phyloP scores from a whole-genome alignment of 2,113 vertebrate genomes.

The Periophthalmus modestus region DNA sequence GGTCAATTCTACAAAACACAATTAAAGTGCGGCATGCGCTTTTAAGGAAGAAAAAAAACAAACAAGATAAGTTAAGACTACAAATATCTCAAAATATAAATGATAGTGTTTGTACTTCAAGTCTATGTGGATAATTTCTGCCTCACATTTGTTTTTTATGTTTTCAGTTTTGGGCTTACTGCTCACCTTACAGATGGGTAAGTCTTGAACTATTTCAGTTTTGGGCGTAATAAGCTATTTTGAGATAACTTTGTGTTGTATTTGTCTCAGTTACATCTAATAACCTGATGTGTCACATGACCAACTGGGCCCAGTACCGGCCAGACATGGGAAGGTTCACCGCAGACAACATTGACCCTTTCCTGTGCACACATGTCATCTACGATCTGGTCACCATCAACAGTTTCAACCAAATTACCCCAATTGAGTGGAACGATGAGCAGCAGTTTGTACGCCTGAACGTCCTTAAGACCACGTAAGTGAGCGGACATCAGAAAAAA shows the following conservation, averaged over 20 bases:
- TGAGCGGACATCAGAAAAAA: background rate
- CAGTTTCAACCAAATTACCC: constrained; percentile 63
- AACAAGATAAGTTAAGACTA: background rate
- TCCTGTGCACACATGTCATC: constrained; percentile 80
- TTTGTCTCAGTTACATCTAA: constrained; percentile 61
- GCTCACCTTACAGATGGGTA: constrained; percentile 70
- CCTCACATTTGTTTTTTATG: background rate
- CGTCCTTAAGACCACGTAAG: constrained; percentile 73
- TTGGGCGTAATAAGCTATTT: background rate
- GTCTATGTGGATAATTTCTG: background rate
- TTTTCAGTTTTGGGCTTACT: constrained; percentile 64
- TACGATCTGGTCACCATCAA: constrained; percentile 75
- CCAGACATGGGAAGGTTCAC: constrained; percentile 63
- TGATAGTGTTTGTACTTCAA: background rate
- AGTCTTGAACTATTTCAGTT: constrained; percentile 16
- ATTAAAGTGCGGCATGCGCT: background rate
- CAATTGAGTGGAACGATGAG: constrained; percentile 75
- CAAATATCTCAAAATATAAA: background rate
- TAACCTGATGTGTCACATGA: constrained; percentile 80
- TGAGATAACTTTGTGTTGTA: background rate
- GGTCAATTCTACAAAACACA: background rate
- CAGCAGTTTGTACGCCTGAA: constrained; percentile 65
- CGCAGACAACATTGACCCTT: constrained; percentile 75
- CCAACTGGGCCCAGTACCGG: constrained; percentile 82
- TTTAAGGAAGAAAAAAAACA: background rate